Conservation (phyloP, 2,888 invertebrate species). For the Sussaba pulchella region DNA sequence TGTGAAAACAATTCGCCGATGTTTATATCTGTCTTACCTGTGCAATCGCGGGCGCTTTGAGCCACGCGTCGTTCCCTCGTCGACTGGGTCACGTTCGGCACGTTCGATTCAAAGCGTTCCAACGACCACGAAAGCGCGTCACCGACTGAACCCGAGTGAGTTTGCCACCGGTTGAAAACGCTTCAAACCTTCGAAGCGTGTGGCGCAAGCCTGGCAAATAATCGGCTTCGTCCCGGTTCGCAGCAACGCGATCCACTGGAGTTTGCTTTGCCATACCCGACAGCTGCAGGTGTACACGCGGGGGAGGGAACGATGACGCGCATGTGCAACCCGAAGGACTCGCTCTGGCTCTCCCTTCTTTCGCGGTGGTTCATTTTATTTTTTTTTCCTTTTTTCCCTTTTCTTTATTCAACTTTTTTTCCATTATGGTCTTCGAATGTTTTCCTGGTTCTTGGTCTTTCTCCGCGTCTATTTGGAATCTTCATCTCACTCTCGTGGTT, state of each 20-base stretch:
- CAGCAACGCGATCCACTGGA: slow-evolving; percentile 25
- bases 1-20: background rate
- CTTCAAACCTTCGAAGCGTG: slow-evolving; percentile 72
- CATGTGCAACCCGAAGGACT: slow-evolving; percentile 25
- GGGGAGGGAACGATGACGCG: slow-evolving; percentile 9
- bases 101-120: slow-evolving; percentile 45
- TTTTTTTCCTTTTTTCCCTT: no score
- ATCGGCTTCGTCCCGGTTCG: slow-evolving; percentile 34
- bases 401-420: no score
- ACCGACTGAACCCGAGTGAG: slow-evolving; percentile 74
- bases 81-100: slow-evolving; percentile 10
- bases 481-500: no score
- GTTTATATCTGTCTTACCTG: slow-evolving; percentile 54
- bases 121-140: slow-evolving; percentile 73
- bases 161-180: slow-evolving; percentile 71
- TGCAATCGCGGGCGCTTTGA: slow-evolving; percentile 42
- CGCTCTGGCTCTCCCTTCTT: background rate
- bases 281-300: slow-evolving; percentile 12
- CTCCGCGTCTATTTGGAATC: no score
- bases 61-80: slow-evolving; percentile 44
- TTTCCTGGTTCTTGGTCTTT: no score
- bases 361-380: no score
- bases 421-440: no score
- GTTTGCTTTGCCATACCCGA: slow-evolving; percentile 32
- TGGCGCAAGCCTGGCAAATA: slow-evolving; percentile 71